These are phyloP conservation scores for Oophaga sylvatica DNA, from an alignment of 2,797 vertebrate species.

Conservation along the genomic window DNA sequence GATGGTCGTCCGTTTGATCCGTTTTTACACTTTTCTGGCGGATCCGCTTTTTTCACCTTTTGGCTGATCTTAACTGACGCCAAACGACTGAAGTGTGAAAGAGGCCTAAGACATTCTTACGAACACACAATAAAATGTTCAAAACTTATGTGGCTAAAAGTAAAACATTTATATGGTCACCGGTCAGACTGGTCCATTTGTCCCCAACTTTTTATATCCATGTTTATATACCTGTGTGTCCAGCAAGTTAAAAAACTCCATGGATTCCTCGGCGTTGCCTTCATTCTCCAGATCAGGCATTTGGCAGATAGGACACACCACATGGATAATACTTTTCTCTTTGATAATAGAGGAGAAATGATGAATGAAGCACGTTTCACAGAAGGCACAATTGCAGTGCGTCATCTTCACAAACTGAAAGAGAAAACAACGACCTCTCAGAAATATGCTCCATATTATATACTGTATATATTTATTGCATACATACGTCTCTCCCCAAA, in stretches of 20 bases:
- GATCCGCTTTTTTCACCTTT: too few species aligned
- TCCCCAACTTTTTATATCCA: not conserved
- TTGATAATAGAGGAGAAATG: constrained; percentile 77
- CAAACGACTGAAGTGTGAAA: too few species aligned
- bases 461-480: not conserved
- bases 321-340: constrained; percentile 74
- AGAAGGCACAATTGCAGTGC: constrained; percentile 78
- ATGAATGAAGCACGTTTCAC: constrained; percentile 75
- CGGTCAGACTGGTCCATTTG: too few species aligned
- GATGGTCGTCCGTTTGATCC: too few species aligned
- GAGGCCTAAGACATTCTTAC: too few species aligned
- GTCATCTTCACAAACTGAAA: constrained; percentile 80
- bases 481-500: too few species aligned
- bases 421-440: not conserved
- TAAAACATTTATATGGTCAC: too few species aligned
- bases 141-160: too few species aligned
- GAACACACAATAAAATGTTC: too few species aligned
- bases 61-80: too few species aligned
- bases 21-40: too few species aligned
- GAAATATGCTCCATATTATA: not conserved
- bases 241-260: constrained; percentile 80
- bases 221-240: constrained; percentile 75
- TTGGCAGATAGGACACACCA: constrained; percentile 78
- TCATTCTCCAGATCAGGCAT: constrained; percentile 70
- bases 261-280: constrained; percentile 68